Conservation (phyloP, 2,797 vertebrate genomes). For the Phoeniculus purpureus region DNA sequence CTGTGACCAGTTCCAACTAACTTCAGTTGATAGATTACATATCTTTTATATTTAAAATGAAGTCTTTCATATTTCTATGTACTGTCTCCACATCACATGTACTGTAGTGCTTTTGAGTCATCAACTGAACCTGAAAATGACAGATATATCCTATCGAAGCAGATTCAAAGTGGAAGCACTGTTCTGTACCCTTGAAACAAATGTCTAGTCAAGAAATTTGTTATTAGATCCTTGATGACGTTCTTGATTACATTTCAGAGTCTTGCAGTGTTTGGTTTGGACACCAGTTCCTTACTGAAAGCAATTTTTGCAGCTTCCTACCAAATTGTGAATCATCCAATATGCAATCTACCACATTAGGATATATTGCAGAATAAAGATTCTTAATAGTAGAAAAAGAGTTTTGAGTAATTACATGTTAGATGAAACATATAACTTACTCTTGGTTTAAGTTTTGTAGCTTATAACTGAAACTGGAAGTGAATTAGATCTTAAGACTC, state of each 20-base stretch:
- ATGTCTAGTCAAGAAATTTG: not conserved
- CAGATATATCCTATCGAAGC: not conserved
- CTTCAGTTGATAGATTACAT: not conserved
- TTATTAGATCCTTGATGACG: conserved; percentile 3
- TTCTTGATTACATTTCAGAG: conserved; percentile 10
- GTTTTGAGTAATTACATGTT: not conserved
- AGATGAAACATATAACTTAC: not conserved
- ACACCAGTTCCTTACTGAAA: conserved; percentile 7
- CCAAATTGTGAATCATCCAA: not conserved
- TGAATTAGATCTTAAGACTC: not conserved
- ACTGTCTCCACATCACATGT: not conserved
- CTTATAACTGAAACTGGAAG: conserved; percentile 8
- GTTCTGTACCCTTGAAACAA: not conserved
- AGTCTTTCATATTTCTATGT: not conserved
- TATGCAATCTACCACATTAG: not conserved
- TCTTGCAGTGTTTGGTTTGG: not conserved
- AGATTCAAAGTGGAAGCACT: not conserved
- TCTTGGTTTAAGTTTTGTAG: conserved; percentile 12
- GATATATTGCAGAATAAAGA: not conserved
- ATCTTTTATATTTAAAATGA: not conserved
- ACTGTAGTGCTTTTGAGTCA: not conserved
- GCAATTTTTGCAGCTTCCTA: not conserved
- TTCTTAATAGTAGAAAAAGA: not conserved
- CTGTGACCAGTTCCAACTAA: no score
- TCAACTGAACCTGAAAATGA: conserved; percentile 7